Evolutionary conservation across 1,140 invertebrate genomes (phyloP).

Genomic region (Bombus impatiens): DNA sequence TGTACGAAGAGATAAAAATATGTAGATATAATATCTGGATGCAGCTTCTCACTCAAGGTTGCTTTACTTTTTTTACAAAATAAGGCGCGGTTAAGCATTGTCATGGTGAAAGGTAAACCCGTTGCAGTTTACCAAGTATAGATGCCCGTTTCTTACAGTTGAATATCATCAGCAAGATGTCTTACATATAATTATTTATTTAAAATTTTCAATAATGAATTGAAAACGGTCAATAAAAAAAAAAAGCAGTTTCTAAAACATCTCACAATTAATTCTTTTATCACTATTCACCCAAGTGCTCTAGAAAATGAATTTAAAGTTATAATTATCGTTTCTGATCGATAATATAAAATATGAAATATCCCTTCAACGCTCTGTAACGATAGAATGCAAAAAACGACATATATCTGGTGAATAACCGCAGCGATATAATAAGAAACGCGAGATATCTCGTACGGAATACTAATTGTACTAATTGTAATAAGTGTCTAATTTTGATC

Average conservation of each 20-base stretch:
- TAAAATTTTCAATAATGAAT: background rate
- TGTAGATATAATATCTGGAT: background rate
- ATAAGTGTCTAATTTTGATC: too few relatives aligned
- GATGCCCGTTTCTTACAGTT: background rate
- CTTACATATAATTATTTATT: background rate
- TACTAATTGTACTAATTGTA: too few relatives aligned
- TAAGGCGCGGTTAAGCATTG: background rate
- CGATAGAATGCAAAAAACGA: too few relatives aligned
- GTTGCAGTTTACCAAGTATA: background rate
- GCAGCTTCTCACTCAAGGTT: background rate
- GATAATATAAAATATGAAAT: too few relatives aligned
- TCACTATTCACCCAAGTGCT: background rate
- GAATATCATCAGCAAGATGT: background rate
- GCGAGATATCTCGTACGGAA: too few relatives aligned
- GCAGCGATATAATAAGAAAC: too few relatives aligned
- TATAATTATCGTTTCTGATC: too few relatives aligned
- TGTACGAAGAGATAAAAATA: background rate
- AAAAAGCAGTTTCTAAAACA: background rate
- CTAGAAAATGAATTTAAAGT: background rate
- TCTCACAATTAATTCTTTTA: background rate
- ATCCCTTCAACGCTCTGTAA: too few relatives aligned
- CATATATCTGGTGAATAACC: too few relatives aligned
- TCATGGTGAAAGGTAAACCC: slow-evolving; percentile 11
- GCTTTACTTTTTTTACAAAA: background rate
- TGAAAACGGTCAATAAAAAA: too few relatives aligned